Base-by-base conservation (phyloP, 2,797 vertebrate genomes). In the Huso huso region DNA sequence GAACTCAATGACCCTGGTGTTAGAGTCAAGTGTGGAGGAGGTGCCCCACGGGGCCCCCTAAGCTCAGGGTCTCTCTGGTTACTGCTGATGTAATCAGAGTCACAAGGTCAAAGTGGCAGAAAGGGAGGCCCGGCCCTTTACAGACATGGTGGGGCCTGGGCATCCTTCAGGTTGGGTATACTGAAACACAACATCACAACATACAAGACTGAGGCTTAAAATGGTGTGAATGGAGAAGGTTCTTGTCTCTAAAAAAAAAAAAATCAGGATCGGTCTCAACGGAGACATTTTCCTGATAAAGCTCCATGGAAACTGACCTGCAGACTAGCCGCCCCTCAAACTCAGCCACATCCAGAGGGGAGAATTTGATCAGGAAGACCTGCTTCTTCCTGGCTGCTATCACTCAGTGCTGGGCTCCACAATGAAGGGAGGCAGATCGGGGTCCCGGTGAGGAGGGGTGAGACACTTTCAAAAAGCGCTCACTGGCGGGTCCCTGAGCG, bases 1-100 rank as follows among this genome's bases (percentile, higher is more conserved):
- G 67, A 97, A 91, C 70, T 94, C 90, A 5, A 95, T 76, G 68
- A 95, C 88, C 66, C 84, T 86, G 1, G 87, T 91, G 68, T 76
- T 78, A 6, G 83, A 76, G 57, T 90, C 83, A 9, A 93, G 65
- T 0, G 18, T 50, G 1, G 23, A 4, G 69, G 49, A 1, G 74
- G 75, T 48, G 73, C 66, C 7, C 70, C 75, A 0, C 37, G 62
- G 6, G 72, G 73, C 6, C 78, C 78, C 10, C 64, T 72, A 62
- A 91, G 73, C 11, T 88, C 82, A 8, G 78, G 66, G 57, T 69
- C 75, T 2, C 68, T 70, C 5, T 75, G 78, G 48, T 69, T 77
- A 8, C 77, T 71, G 0, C 64, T 87, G 72, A 93, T 72, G 63
- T 93, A 95, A 75, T 94, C 88, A 0, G 93, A 94, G 12, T 91